Percentiles rank a stretch among this genome's conserved stretches.
phyloP scores from a whole-genome alignment of 2,888 invertebrate genomes.

The Lasioglossum morio region DNA sequence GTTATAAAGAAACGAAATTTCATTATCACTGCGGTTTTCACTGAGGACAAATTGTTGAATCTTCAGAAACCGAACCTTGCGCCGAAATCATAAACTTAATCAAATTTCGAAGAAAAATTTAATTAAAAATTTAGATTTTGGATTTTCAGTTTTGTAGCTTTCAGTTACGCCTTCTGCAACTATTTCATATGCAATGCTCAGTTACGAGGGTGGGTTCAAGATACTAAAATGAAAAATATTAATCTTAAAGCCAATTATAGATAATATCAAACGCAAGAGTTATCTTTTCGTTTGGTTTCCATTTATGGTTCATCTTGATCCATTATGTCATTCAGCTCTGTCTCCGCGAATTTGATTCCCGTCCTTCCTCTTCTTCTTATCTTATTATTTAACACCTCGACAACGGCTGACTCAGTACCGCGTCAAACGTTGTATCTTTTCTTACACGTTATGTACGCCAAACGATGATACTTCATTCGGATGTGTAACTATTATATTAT shows the following conservation, averaged over 20 bases:
- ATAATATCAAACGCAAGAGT: not conserved
- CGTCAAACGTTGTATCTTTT: not conserved
- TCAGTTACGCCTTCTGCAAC: not conserved
- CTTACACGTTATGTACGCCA: not conserved
- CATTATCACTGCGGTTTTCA: no score
- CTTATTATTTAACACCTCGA: not conserved
- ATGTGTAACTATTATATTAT: not conserved
- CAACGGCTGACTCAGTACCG: not conserved
- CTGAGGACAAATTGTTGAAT: no score
- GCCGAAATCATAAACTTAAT: no score
- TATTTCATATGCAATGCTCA: not conserved
- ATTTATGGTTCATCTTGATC: conserved; percentile 1
- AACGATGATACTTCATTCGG: not conserved
- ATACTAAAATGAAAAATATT: not conserved
- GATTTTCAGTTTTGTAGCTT: not conserved
- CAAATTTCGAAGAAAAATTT: no score
- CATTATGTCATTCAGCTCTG: not conserved
- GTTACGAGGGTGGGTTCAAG: not conserved
- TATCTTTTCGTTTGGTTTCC: not conserved
- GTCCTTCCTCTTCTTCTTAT: not conserved
- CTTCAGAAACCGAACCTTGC: no score
- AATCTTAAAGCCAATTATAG: conserved; percentile 1
- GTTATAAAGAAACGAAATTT: no score
- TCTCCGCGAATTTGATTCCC: not conserved
- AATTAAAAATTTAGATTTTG: not conserved